Percentiles rank a stretch among this genome's conserved stretches.
phyloP scores from a whole-genome alignment of 2,888 invertebrate genomes.

The Patella ulyssiponensis region DNA sequence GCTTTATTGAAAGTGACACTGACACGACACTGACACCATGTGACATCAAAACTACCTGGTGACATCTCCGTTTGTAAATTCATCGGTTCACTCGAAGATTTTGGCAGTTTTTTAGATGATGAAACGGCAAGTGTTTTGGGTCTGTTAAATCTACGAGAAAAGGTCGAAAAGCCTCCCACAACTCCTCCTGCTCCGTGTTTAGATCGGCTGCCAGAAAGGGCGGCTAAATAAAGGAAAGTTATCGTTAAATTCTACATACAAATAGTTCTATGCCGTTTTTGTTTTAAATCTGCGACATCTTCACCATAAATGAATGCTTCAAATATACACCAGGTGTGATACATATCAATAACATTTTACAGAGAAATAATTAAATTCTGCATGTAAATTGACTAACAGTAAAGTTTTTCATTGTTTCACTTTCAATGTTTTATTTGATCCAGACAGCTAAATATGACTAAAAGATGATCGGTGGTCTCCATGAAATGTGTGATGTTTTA shows the following conservation, averaged over 20 bases:
- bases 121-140: slow-evolving; percentile 61
- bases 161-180: slow-evolving; percentile 49
- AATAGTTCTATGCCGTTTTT: not conserved
- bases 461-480: too few relatives aligned
- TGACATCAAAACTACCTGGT: slow-evolving; percentile 54
- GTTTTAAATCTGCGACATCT: not conserved
- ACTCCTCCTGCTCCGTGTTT: slow-evolving; percentile 17
- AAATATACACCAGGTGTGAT: not conserved
- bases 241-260: not conserved
- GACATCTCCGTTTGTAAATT: slow-evolving; percentile 69
- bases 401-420: too few relatives aligned
- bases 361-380: too few relatives aligned
- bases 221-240: slow-evolving; percentile 28
- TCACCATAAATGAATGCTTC: slow-evolving; percentile 11
- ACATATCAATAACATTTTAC: not conserved
- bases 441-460: too few relatives aligned
- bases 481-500: too few relatives aligned
- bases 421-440: too few relatives aligned
- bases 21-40: too few relatives aligned
- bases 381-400: too few relatives aligned
- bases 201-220: slow-evolving; percentile 20
- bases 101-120: slow-evolving; percentile 57
- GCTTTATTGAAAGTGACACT: too few relatives aligned
- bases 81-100: slow-evolving; percentile 71
- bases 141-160: slow-evolving; percentile 52